Base-by-base conservation (phyloP, 2,888 invertebrate genomes). In the Chrysodeixis includens region DNA sequence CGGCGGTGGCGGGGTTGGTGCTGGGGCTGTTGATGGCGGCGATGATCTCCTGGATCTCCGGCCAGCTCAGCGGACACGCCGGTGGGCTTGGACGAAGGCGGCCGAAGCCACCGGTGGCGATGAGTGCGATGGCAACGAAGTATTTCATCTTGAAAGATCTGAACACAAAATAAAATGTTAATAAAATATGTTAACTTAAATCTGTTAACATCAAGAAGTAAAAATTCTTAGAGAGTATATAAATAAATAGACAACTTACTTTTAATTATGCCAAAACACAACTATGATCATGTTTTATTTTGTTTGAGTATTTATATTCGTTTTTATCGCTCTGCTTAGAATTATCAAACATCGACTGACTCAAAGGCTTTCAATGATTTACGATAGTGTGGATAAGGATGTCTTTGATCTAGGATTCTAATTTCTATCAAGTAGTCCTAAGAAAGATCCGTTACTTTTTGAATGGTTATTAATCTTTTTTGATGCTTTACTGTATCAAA, bases 91-190 rank as follows among this genome's bases (percentile, higher is more conserved):
- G n/a, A 26, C 26, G 26, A 4, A 26, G 26, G 26, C 26, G 26
- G 26, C 26, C 26, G 26, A 26, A 26, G 26, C 88, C 83, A 88
- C 89, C n/a, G 74, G 88, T 81, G 72, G 83, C 90, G 81, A 90
- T 82, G 51, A 89, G 76, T 44, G 89, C 88, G 78, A 92, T 78
- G 57, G 86, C 86, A 49, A 88, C 52, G 74, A 91, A 78, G 87
- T 82, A 88, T 86, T 90, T 90, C 91, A 91, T 91, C 58, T 79
- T 85, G 71, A 65, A 79, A 78, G 49, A 74, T 75, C 83, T 86
- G 81, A 3, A 73, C n/a, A n/a, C n/a, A n/a, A n/a, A n/a, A n/a
- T n/a, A n/a, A n/a, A n/a, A n/a, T n/a, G n/a, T n/a, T n/a, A 75
- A 56, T 16, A 6, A 0, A 32, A n/a, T 26, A 6, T 26, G 26